Conservation (phyloP, 2,797 vertebrate genomes). For the Prunella strophiata region DNA sequence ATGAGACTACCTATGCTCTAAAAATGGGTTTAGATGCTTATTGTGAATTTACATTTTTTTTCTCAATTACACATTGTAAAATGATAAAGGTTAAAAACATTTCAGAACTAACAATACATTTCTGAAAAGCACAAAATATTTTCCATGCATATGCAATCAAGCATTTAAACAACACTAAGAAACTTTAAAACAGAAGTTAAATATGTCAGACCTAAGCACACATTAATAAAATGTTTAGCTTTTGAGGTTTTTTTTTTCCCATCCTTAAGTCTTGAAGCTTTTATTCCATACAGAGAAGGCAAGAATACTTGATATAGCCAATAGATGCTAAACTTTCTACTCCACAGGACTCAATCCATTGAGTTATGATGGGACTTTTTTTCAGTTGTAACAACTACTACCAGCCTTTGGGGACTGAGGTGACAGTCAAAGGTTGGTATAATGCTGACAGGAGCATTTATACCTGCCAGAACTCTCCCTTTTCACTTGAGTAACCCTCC, state of each 20-base stretch:
- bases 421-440: background rate
- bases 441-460: slow-evolving; percentile 17
- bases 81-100: background rate
- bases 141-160: background rate
- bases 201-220: background rate
- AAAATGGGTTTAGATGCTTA: background rate
- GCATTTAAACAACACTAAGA: background rate
- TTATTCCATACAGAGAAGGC: background rate
- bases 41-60: background rate
- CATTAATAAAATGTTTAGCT: background rate
- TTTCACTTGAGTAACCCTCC: background rate
- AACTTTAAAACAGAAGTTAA: background rate
- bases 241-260: background rate
- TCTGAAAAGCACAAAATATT: background rate
- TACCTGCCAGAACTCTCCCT: background rate
- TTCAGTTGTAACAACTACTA: background rate
- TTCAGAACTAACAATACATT: background rate
- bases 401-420: background rate
- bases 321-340: background rate
- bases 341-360: background rate
- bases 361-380: background rate
- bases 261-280: background rate
- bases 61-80: background rate
- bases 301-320: background rate
- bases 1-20: background rate